A percentile compares a stretch with the other conserved stretches of the same genome.
phyloP scores from a whole-genome alignment of 2,797 vertebrate species.

The Peromyscus attwateri region DNA sequence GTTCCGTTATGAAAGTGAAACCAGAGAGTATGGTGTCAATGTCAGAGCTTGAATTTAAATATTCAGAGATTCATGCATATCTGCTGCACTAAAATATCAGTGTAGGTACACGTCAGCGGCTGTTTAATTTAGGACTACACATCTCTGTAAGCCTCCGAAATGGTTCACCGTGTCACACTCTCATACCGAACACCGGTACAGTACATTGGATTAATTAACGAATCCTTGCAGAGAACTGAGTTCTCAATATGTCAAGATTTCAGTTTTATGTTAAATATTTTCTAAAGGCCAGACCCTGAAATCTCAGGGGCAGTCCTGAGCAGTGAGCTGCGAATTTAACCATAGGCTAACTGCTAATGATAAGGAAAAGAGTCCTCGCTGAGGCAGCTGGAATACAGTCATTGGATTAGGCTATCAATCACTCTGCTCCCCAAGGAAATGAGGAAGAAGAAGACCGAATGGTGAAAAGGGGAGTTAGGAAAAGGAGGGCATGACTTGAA shows the following conservation, averaged over 20 bases:
- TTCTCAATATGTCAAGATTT: slow-evolving; percentile 94
- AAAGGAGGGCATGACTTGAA: slow-evolving; percentile 90
- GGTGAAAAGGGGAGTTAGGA: slow-evolving; percentile 91
- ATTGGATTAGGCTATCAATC: slow-evolving; percentile 95
- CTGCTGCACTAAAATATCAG: slow-evolving; percentile 78
- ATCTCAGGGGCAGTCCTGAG: slow-evolving; percentile 93
- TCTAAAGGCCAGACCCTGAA: slow-evolving; percentile 95
- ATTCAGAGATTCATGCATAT: slow-evolving; percentile 79
- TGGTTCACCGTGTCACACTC: slow-evolving; percentile 89
- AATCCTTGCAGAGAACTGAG: slow-evolving; percentile 90
- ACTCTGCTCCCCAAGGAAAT: slow-evolving; percentile 90
- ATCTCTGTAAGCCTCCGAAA: slow-evolving; percentile 88
- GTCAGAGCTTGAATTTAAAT: slow-evolving; percentile 84
- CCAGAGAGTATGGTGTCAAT: slow-evolving; percentile 81
- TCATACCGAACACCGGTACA: slow-evolving; percentile 88
- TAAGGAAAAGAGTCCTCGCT: slow-evolving; percentile 92
- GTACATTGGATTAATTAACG: slow-evolving; percentile 93
- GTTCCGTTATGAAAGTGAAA: slow-evolving; percentile 81
- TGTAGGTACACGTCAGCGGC: slow-evolving; percentile 85
- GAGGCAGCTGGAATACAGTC: slow-evolving; percentile 92
- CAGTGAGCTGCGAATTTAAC: slow-evolving; percentile 94
- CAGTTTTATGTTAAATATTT: slow-evolving; percentile 96
- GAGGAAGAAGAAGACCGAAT: slow-evolving; percentile 90
- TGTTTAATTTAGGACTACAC: slow-evolving; percentile 90
- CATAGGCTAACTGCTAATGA: slow-evolving; percentile 96